Base-by-base conservation (phyloP, 1,140 invertebrate genomes). In the Mycetomoellerius zeteki region DNA sequence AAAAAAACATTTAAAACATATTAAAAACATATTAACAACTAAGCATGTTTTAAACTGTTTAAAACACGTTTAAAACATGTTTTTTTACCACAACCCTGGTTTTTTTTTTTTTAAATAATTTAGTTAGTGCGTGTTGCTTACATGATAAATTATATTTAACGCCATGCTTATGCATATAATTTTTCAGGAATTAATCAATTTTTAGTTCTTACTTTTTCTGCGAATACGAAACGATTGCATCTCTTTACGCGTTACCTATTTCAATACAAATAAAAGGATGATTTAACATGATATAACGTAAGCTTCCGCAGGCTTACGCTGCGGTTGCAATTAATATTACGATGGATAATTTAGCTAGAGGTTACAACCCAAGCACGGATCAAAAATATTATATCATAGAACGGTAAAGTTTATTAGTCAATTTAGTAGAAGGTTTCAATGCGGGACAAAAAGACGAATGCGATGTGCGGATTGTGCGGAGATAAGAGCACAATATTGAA, bases 401-500 rank as follows among this genome's bases (percentile, higher is more conserved):
- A 75, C 54, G 54, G 47, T 47, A 47, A 33, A 84, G 69, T 75
- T 84, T 84, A 75, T 84, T 84, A 47, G 67, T 47, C 52, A 84
- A 73, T 84, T 73, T 62, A 33, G 43, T 69, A 43, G 54, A 6
- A 14, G 7, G 6, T 24, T 30, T 43, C 72, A 58, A 73, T 5
- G 21, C 43, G 24, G 19, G 37, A 64, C 60, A 33, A 52, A 14
- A 60, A 30, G 33, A 33, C 3, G 30, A 47, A 33, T 10, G 10
- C 19, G 37, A 47, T 10, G 37, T 37, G n/a, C 5, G 78, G 65
- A 80, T 67, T 21, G 65, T 14, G 47, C 37, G 52, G 54, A 47
- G 80, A 84, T 84, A 84, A 84, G 56, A 75, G n/a, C 69, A 43
- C 65, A 52, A 76, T 87, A 82, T 75, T 24, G 71, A 64, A 77